A percentile compares a stretch with the other conserved stretches of the same genome.
Conservation (phyloP, 2,797 vertebrate genomes). For the Tachyglossus aculeatus region DNA sequence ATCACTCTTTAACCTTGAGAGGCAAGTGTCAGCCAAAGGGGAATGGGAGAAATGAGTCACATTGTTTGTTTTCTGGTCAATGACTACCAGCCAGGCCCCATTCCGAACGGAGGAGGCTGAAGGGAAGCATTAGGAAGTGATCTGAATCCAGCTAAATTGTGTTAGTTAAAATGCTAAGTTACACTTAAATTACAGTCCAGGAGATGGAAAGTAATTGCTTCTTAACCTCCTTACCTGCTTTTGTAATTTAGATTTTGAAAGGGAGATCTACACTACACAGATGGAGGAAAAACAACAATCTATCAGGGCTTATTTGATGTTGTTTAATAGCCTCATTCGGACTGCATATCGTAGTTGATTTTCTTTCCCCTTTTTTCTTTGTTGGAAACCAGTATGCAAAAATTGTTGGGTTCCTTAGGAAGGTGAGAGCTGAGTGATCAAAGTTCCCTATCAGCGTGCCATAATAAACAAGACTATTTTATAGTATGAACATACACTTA, state of each 20-base stretch:
- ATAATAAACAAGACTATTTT: neutral
- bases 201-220: rapidly evolving
- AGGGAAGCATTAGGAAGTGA: neutral
- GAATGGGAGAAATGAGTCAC: neutral
- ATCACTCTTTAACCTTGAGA: neutral
- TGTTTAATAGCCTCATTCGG: neutral
- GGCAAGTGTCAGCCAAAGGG: neutral
- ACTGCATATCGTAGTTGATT: rapidly evolving
- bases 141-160: rapidly evolving
- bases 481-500: neutral
- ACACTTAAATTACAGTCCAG: rapidly evolving
- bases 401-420: neutral
- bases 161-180: rapidly evolving
- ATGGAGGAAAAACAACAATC: neutral
- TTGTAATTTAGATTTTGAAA: neutral
- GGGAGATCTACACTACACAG: neutral
- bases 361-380: rapidly evolving
- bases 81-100: no score
- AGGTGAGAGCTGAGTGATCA: neutral
- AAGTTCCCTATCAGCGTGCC: neutral
- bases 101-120: rapidly evolving
- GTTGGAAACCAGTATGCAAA: neutral
- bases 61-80: neutral
- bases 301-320: neutral
- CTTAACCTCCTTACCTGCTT: neutral